These are phyloP conservation scores for Hypsibius dujardini DNA, from an alignment of 1,140 invertebrate genomes.

Conservation along the genomic window DNA sequence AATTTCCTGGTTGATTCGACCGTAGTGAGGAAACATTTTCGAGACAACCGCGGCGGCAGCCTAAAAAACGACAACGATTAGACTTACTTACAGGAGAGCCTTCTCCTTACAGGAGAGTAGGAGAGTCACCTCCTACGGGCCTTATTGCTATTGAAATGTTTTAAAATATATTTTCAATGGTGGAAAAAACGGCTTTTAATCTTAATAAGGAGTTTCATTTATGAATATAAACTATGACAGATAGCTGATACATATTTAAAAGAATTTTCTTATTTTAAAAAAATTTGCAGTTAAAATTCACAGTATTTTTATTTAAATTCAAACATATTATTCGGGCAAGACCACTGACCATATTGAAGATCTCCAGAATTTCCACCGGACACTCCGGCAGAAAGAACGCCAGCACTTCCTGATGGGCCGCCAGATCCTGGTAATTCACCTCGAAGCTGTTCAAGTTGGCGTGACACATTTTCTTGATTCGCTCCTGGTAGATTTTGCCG, in stretches of 20 bases:
- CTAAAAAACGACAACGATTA: slow-evolving; percentile 29
- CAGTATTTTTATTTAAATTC: no score
- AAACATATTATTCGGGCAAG: no score
- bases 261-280: neutral
- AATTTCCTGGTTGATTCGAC: slow-evolving; percentile 74
- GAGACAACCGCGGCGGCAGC: slow-evolving; percentile 76
- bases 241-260: no score
- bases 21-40: slow-evolving; percentile 86
- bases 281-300: neutral
- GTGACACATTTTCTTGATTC: slow-evolving; percentile 85
- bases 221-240: no score
- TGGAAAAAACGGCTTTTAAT: no score
- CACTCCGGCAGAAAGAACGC: slow-evolving; percentile 94
- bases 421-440: slow-evolving; percentile 78
- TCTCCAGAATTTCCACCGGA: slow-evolving; percentile 80
- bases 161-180: no score
- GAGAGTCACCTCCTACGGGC: no score
- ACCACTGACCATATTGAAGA: slow-evolving; percentile 44
- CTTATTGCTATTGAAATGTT: no score
- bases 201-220: no score
- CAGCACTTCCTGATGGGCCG: slow-evolving; percentile 69
- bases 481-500: slow-evolving; percentile 56
- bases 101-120: no score
- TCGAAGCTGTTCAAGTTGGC: slow-evolving; percentile 66
- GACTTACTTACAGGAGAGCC: no score